These are phyloP conservation scores for Brachirus orientalis DNA, from an alignment of 2,113 vertebrate genomes.

Conservation along the genomic window DNA sequence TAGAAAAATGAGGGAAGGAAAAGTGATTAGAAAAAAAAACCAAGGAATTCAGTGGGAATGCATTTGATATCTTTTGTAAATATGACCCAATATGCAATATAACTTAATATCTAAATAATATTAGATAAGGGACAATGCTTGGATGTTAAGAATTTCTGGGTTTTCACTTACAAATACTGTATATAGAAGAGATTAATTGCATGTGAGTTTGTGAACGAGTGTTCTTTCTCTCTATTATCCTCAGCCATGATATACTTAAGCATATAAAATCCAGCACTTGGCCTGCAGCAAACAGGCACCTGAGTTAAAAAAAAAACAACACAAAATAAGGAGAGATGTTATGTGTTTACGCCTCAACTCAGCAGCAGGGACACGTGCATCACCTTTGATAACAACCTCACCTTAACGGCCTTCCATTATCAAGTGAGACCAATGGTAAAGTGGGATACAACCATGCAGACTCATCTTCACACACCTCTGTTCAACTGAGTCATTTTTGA, in stretches of 20 bases:
- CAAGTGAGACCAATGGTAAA: conserved; percentile 12
- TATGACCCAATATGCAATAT: conserved; percentile 22
- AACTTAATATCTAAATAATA: conserved; percentile 49
- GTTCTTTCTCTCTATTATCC: neutral
- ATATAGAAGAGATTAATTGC: neutral
- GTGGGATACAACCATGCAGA: conserved; percentile 7
- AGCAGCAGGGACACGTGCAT: conserved; percentile 17
- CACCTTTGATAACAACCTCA: conserved; percentile 13
- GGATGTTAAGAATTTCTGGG: conserved; percentile 21
- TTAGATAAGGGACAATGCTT: conserved; percentile 3
- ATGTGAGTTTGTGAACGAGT: conserved; percentile 8
- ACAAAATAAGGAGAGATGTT: conserved; percentile 20
- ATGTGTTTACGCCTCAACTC: conserved; percentile 19
- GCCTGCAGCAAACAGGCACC: conserved; percentile 14
- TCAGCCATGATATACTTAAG: conserved; percentile 16
- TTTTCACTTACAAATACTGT: conserved; percentile 27
- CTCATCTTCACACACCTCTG: conserved; percentile 27
- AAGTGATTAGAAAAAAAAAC: conserved; percentile 6
- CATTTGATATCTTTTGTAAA: conserved; percentile 23
- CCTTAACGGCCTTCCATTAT: conserved; percentile 12
- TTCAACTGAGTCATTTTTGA: conserved; percentile 12
- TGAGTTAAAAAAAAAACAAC: conserved; percentile 4
- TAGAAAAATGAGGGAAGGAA: conserved; percentile 7
- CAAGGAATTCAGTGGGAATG: conserved; percentile 28
- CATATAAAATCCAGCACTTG: conserved; percentile 18